These are phyloP conservation scores for Siniperca chuatsi DNA, from an alignment of 2,113 vertebrate species.

Conservation along the genomic window DNA sequence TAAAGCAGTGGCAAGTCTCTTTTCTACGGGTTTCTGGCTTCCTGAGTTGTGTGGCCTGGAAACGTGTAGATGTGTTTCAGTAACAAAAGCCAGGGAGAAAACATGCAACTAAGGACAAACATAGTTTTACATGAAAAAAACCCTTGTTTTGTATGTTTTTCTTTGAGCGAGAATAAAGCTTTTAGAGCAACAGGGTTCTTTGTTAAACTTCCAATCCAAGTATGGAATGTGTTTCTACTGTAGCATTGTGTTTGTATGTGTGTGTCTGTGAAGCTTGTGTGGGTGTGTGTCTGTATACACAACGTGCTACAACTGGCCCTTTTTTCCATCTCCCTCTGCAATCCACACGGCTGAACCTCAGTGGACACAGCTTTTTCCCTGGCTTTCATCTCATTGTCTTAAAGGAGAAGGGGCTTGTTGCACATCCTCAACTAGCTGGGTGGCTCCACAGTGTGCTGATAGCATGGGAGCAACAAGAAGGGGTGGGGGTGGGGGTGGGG, in stretches of 20 bases:
- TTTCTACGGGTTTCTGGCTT: conserved; percentile 55
- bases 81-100: conserved; percentile 45
- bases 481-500: not conserved
- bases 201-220: conserved; percentile 71
- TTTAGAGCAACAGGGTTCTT: conserved; percentile 71
- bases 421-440: conserved; percentile 43
- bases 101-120: conserved; percentile 39
- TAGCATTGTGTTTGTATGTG: conserved; percentile 8
- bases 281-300: conserved; percentile 32
- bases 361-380: conserved; percentile 73
- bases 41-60: conserved; percentile 66
- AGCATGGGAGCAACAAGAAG: conserved; percentile 27
- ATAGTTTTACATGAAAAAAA: conserved; percentile 62
- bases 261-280: conserved; percentile 27
- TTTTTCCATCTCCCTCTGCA: conserved; percentile 77
- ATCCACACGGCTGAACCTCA: conserved; percentile 39
- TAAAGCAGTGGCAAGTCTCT: conserved; percentile 14
- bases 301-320: conserved; percentile 56
- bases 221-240: conserved; percentile 69
- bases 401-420: conserved; percentile 54
- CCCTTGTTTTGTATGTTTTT: conserved; percentile 62
- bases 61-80: conserved; percentile 30
- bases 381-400: conserved; percentile 81
- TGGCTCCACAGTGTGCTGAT: conserved; percentile 46
- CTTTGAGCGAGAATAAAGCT: conserved; percentile 82